Percentiles rank a stretch among this genome's conserved stretches.
Evolutionary conservation across 2,797 vertebrate genomes (phyloP).

Genomic region (Pseudomugil gertrudae): DNA sequence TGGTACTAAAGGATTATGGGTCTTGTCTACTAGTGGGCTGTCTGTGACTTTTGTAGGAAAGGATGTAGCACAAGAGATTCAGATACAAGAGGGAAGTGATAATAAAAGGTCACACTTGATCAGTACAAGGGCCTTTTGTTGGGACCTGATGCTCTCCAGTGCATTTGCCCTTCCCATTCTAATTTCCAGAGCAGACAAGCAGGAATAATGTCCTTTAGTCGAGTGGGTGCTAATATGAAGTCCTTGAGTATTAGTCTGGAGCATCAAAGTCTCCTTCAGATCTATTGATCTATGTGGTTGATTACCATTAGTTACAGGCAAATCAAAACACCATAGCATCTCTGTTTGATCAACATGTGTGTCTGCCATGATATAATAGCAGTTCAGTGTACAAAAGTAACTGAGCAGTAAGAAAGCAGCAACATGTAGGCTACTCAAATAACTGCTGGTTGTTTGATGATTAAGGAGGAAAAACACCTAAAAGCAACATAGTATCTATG

Average conservation of each 20-base stretch:
- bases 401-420: slow-evolving; percentile 55
- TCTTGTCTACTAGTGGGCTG: slow-evolving; percentile 82
- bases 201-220: slow-evolving; percentile 67
- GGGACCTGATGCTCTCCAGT: slow-evolving; percentile 75
- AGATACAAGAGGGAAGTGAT: slow-evolving; percentile 79
- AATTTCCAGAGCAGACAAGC: slow-evolving; percentile 52
- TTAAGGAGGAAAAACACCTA: slow-evolving; percentile 24
- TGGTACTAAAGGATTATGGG: slow-evolving; percentile 77
- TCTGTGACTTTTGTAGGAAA: slow-evolving; percentile 82
- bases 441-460: slow-evolving; percentile 67
- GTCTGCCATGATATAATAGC: slow-evolving; percentile 42
- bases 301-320: slow-evolving; percentile 75
- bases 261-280: slow-evolving; percentile 74
- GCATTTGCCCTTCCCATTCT: slow-evolving; percentile 67
- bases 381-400: slow-evolving; percentile 34
- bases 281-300: slow-evolving; percentile 72
- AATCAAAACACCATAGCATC: slow-evolving; percentile 67
- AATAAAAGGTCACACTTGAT: slow-evolving; percentile 74
- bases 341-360: slow-evolving; percentile 46
- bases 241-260: slow-evolving; percentile 71
- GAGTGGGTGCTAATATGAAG: slow-evolving; percentile 69
- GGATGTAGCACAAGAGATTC: slow-evolving; percentile 68
- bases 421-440: slow-evolving; percentile 37
- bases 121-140: slow-evolving; percentile 92
- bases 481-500: slow-evolving; percentile 54